phyloP scores from a whole-genome alignment of 1,140 invertebrate species.

The Olivierus martensii region DNA sequence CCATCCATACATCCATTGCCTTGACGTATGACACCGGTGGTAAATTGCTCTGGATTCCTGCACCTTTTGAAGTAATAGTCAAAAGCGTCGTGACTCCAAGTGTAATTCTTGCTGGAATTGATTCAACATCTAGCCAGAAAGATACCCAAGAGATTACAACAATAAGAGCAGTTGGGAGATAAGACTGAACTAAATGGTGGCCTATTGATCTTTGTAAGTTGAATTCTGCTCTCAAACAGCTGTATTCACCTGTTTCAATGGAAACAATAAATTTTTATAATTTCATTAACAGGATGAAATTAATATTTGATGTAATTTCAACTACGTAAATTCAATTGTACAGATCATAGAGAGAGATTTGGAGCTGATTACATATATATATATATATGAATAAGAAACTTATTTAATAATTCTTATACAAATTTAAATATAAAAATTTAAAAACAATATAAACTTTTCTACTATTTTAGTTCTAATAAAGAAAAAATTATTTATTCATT shows the following conservation, averaged over 20 bases:
- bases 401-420: too few species aligned
- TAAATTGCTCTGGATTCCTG: conserved; percentile 37
- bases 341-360: too few species aligned
- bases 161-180: conserved; percentile 47
- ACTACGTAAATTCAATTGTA: too few species aligned
- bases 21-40: conserved; percentile 46
- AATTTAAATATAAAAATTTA: too few species aligned
- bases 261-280: too few species aligned
- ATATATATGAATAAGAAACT: too few species aligned
- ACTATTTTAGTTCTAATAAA: too few species aligned
- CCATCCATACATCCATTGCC: conserved; percentile 74
- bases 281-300: too few species aligned
- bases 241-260: conserved; percentile 38
- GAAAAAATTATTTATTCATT: too few species aligned
- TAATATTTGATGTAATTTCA: too few species aligned
- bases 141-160: conserved; percentile 51
- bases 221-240: conserved; percentile 43
- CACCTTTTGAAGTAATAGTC: conserved; percentile 38
- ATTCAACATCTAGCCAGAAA: conserved; percentile 49
- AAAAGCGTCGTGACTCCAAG: conserved; percentile 45
- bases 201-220: conserved; percentile 42
- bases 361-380: too few species aligned
- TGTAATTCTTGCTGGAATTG: conserved; percentile 44
- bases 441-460: too few species aligned
- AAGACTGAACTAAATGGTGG: conserved; percentile 46